A percentile compares a stretch with the other conserved stretches of the same genome.
These are phyloP conservation scores for Latheticus oryzae DNA, from an alignment of 2,888 invertebrate species.

Conservation along the genomic window DNA sequence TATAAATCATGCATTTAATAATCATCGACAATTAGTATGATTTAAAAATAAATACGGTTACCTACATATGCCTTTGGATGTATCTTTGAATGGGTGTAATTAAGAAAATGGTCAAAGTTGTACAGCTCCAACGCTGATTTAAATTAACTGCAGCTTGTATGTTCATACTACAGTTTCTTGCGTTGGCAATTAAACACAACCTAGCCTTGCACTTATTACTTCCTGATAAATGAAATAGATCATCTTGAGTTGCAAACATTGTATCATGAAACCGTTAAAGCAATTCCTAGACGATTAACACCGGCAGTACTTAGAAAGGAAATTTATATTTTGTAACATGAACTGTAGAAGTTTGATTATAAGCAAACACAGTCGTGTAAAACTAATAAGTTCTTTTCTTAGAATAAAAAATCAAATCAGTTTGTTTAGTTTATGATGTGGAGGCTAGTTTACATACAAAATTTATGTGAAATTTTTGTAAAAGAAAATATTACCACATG, in stretches of 20 bases:
- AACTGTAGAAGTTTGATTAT: no score
- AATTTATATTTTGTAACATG: no score
- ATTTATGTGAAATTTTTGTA: no score
- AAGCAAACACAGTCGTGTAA: no score
- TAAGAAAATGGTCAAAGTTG: constrained; percentile 30
- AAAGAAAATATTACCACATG: no score
- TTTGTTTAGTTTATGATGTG: no score
- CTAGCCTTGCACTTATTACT: constrained; percentile 30
- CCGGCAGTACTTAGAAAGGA: no score
- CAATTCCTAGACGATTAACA: no score
- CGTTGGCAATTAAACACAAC: constrained; percentile 25
- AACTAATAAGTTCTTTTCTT: no score
- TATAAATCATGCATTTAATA: constrained; percentile 25
- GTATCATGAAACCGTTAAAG: constrained; percentile 26
- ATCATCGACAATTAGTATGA: constrained; percentile 13
- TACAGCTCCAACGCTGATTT: constrained; percentile 29
- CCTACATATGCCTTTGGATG: constrained; percentile 14
- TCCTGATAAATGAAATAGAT: constrained; percentile 38
- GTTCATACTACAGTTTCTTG: constrained; percentile 30
- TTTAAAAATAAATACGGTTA: constrained; percentile 29
- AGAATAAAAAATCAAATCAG: no score
- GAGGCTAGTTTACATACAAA: no score
- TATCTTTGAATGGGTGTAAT: constrained; percentile 28
- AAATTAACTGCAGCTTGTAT: constrained; percentile 25
- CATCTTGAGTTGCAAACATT: no score